Evolutionary conservation across 2,888 invertebrate genomes (phyloP), one percentile per base, ranked within the genome.

Genomic region (Drosophila recens): DNA sequence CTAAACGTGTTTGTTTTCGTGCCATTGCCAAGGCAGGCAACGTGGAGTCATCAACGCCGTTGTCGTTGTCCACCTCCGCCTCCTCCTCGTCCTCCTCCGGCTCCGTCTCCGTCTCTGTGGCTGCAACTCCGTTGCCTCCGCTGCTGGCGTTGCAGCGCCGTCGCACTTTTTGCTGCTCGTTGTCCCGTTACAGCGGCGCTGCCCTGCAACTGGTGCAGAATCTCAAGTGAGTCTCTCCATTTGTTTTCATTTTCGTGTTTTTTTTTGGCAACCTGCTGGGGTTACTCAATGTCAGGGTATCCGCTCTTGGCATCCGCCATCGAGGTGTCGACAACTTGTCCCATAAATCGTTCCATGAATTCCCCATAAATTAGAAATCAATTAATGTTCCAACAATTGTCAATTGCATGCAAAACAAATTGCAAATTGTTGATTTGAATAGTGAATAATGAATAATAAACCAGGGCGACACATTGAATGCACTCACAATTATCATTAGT

Each of bases 141-240:
- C 5, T 27, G 43, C 49, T 46, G 49, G 30, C 49, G 9, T 38
- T 43, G 81, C 91, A 87, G 79, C 91, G 91, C 65, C 91, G 91
- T 69, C 83, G 86, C 65, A 89, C 90, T 30, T 91, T 91, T 74
- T 91, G 92, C 83, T 92, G 92, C 75, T 89, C 92, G 59, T 71
- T 91, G 78, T 81, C 87, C 75, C 89, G 87, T 66, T 90, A 89
- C 82, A 88, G 89, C 80, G 80, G 91, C 72, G 85, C 85, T 84
- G 85, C 89, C 85, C 90, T 89, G 79, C 88, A 88, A 82, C 88
- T 92, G 67, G 84, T 92, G 81, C 84, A 91, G 80, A 90, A 90
- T 84, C 89, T 92, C 61, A 91, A 92, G 92, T 92, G 89, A 92
- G 91, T 65, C 20, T 20, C 17, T 15, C 17, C 5, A 27, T 27